Evolutionary conservation across 2,797 vertebrate genomes (phyloP).

Genomic region (Dryobates pubescens): DNA sequence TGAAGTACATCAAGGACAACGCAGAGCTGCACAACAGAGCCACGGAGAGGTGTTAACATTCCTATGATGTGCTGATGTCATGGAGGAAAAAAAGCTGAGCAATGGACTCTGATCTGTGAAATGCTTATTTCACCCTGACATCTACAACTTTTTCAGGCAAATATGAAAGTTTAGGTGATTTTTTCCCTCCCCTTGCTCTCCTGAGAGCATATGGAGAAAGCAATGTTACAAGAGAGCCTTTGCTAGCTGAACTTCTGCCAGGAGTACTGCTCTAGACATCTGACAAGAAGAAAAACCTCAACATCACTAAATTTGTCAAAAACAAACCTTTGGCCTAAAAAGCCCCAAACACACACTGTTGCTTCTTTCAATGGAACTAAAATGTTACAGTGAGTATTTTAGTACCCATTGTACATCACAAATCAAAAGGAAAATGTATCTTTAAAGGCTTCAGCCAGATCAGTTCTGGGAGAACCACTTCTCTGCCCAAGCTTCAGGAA

Average conservation of each 20-base stretch:
- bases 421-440: neutral
- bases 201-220: neutral
- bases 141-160: neutral
- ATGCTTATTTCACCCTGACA: neutral
- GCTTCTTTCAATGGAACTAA: neutral
- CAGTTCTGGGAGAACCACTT: neutral
- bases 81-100: neutral
- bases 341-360: neutral
- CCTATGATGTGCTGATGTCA: neutral
- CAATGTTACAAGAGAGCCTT: neutral
- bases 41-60: neutral
- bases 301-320: neutral
- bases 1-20: neutral
- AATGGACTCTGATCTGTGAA: neutral
- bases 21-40: neutral
- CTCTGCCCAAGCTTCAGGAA: neutral
- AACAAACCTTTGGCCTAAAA: neutral
- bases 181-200: neutral
- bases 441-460: neutral
- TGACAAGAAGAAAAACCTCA: neutral
- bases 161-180: neutral
- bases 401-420: neutral
- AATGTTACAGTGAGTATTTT: neutral
- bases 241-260: neutral
- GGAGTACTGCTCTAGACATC: neutral